These are phyloP conservation scores for Sciurus niger DNA, from an alignment of 2,113 vertebrate species.

Conservation along the genomic window DNA sequence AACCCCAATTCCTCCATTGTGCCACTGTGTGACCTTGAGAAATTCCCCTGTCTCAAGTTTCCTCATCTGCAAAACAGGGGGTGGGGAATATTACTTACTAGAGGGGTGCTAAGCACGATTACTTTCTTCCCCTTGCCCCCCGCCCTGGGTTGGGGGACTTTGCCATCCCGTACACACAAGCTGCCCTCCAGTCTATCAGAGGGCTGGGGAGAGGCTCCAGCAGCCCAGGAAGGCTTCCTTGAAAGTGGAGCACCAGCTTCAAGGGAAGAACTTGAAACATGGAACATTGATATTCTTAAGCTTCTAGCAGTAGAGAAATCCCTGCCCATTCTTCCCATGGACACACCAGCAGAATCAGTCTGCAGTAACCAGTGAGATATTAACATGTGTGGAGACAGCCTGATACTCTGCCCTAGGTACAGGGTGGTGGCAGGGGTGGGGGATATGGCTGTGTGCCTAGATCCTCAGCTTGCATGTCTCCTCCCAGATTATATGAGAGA, in stretches of 20 bases:
- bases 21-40: not conserved
- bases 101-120: not conserved
- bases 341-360: not conserved
- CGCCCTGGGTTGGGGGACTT: not conserved
- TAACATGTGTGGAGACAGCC: not conserved
- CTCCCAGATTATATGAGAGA: not conserved
- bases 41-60: not conserved
- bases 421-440: accelerated
- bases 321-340: not conserved
- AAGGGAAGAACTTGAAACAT: too few species aligned
- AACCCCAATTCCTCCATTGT: not conserved
- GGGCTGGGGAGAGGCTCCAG: not conserved
- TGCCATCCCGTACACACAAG: not conserved
- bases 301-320: not conserved
- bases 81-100: not conserved
- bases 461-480: not conserved
- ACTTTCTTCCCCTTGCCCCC: not conserved
- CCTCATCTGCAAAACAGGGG: not conserved
- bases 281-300: too few species aligned
- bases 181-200: not conserved
- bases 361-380: not conserved
- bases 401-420: not conserved
- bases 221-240: not conserved
- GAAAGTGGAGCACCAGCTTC: too few species aligned
- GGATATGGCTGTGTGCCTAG: not conserved